Conservation (phyloP, 1,140 invertebrate species). For the Harlomillsia oculata region DNA sequence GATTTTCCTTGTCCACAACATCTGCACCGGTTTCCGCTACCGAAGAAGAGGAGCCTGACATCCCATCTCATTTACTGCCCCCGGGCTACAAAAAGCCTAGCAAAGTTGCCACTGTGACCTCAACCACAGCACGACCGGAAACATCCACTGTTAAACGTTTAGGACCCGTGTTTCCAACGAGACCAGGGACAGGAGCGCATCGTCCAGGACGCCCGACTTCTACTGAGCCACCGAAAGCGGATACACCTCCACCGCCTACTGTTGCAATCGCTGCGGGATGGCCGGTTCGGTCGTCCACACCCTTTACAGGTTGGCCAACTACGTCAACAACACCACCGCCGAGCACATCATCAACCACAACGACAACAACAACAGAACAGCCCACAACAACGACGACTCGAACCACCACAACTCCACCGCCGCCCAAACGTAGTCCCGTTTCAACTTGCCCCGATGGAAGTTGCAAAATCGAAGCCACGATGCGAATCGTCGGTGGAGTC, state of each 20-base stretch:
- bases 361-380: slow-evolving; percentile 37
- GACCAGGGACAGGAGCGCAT: slow-evolving; percentile 55
- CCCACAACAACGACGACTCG: slow-evolving; percentile 44
- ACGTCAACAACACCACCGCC: slow-evolving; percentile 63
- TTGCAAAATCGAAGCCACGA: slow-evolving; percentile 71
- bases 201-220: slow-evolving; percentile 45
- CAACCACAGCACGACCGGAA: slow-evolving; percentile 39
- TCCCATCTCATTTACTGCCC: too few relatives aligned
- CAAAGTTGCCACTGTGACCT: too few relatives aligned
- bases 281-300: slow-evolving; percentile 67
- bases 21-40: slow-evolving; percentile 39
- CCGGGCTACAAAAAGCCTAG: too few relatives aligned
- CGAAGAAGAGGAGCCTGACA: too few relatives aligned
- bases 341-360: slow-evolving; percentile 36
- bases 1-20: slow-evolving; percentile 32
- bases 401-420: slow-evolving; percentile 59
- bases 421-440: slow-evolving; percentile 61
- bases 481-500: slow-evolving; percentile 62
- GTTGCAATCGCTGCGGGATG: slow-evolving; percentile 56
- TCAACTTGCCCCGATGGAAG: slow-evolving; percentile 68
- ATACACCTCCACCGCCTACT: slow-evolving; percentile 37
- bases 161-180: slow-evolving; percentile 62
- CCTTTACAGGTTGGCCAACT: slow-evolving; percentile 80
- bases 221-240: slow-evolving; percentile 48
- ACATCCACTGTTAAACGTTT: slow-evolving; percentile 6